Evolutionary conservation across 2,888 invertebrate species (phyloP).

Genomic region (Drosophila setosimentum): DNA sequence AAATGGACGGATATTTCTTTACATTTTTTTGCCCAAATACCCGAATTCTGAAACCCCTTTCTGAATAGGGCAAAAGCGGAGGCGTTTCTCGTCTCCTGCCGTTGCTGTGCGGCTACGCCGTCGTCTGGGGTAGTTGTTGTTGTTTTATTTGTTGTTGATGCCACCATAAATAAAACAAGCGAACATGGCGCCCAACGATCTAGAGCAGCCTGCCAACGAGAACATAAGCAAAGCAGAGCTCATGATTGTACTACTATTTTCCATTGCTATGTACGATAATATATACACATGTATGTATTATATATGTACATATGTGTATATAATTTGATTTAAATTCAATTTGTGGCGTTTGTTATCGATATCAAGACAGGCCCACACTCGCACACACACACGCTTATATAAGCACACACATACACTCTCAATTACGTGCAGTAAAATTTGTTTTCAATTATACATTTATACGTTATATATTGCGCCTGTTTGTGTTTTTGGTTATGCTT

Average conservation of each 20-base stretch:
- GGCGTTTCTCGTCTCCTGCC: constrained; percentile 45
- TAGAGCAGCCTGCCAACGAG: constrained; percentile 25
- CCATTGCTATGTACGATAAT: constrained; percentile 25
- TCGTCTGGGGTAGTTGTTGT: constrained; percentile 16
- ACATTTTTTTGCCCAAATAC: neutral
- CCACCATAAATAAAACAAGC: constrained; percentile 75
- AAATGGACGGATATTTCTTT: neutral
- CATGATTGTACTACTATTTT: constrained; percentile 28
- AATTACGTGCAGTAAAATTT: constrained; percentile 77
- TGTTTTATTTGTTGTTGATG: constrained; percentile 20
- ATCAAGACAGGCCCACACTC: constrained; percentile 64
- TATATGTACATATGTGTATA: constrained; percentile 34
- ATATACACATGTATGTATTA: neutral
- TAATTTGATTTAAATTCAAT: constrained; percentile 78
- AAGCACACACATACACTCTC: constrained; percentile 44
- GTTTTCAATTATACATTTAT: constrained; percentile 78
- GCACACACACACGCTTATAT: constrained; percentile 17
- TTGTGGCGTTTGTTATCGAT: constrained; percentile 79
- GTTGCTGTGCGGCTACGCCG: constrained; percentile 30
- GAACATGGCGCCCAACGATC: constrained; percentile 44
- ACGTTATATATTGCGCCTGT: constrained; percentile 50
- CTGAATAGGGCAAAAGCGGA: constrained; percentile 51
- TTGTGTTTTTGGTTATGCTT: constrained; percentile 10
- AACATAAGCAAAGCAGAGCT: constrained; percentile 32
- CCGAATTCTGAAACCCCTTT: constrained; percentile 17